Evolutionary conservation across 2,888 invertebrate genomes (phyloP).

Genomic region (Aspidiotus destructor): DNA sequence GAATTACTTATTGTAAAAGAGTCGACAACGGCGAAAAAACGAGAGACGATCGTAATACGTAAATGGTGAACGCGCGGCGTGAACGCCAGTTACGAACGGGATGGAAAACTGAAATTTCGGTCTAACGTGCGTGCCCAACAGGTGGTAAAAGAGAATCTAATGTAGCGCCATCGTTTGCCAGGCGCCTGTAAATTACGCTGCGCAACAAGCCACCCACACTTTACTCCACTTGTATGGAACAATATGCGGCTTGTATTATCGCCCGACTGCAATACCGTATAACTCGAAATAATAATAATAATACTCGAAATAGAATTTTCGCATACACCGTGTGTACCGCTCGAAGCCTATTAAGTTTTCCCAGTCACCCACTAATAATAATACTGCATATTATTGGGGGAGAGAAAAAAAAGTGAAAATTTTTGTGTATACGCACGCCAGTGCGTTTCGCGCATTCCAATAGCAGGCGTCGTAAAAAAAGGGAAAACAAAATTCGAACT

Average conservation of each 20-base stretch:
- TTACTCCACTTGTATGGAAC: not conserved
- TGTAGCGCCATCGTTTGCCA: constrained; percentile 27
- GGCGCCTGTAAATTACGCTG: constrained; percentile 32
- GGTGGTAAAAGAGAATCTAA: constrained; percentile 31
- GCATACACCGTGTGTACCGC: too few species aligned
- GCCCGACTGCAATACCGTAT: not conserved
- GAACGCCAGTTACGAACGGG: constrained; percentile 13
- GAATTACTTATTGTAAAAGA: not conserved
- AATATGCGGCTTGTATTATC: not conserved
- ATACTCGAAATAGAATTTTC: too few species aligned
- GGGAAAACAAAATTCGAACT: too few species aligned
- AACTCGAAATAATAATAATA: not conserved
- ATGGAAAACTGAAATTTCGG: constrained; percentile 31
- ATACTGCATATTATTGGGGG: not conserved
- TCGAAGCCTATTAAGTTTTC: not conserved
- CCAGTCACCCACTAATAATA: constrained; percentile 23
- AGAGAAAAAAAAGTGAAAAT: not conserved
- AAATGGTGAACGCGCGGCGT: constrained; percentile 17
- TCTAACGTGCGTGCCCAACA: constrained; percentile 30
- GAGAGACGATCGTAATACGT: not conserved
- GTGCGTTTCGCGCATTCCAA: too few species aligned
- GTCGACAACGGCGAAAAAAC: too few species aligned
- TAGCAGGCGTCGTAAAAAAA: too few species aligned
- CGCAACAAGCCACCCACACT: constrained; percentile 32
- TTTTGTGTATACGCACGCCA: too few species aligned